These are phyloP conservation scores for Deilephila elpenor DNA, from an alignment of 2,888 invertebrate genomes.

Conservation along the genomic window DNA sequence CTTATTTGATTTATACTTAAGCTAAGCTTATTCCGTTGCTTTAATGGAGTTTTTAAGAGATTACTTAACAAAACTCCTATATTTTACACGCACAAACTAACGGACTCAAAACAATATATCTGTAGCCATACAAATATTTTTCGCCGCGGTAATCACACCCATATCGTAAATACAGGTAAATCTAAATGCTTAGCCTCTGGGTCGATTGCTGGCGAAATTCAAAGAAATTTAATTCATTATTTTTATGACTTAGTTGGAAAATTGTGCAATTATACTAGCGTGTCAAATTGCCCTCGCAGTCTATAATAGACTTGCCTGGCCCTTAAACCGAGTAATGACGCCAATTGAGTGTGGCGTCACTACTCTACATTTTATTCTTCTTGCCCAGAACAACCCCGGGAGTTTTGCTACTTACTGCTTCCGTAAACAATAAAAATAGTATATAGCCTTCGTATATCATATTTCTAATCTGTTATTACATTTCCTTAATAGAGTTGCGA, in stretches of 20 bases:
- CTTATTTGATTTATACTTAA: no score
- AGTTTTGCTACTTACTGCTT: background rate
- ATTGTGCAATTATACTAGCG: background rate
- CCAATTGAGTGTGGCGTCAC: background rate
- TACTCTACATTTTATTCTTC: background rate
- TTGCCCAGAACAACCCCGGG: background rate
- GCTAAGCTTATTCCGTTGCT: no score
- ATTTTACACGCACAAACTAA: no score
- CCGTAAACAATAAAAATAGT: slow-evolving; percentile 4
- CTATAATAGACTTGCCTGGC: background rate
- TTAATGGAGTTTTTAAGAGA: no score
- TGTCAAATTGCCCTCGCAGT: background rate
- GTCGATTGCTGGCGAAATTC: no score
- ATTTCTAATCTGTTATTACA: background rate
- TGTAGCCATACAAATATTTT: no score
- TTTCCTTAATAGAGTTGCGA: background rate
- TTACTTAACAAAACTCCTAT: no score
- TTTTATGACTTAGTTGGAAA: background rate
- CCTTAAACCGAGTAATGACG: background rate
- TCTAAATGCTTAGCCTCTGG: no score
- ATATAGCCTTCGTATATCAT: background rate
- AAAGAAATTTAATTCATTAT: background rate
- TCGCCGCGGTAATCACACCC: no score
- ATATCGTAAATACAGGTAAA: no score
- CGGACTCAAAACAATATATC: no score